Conservation (phyloP, 2,888 invertebrate genomes). For the Flabesymbios commensalis region DNA sequence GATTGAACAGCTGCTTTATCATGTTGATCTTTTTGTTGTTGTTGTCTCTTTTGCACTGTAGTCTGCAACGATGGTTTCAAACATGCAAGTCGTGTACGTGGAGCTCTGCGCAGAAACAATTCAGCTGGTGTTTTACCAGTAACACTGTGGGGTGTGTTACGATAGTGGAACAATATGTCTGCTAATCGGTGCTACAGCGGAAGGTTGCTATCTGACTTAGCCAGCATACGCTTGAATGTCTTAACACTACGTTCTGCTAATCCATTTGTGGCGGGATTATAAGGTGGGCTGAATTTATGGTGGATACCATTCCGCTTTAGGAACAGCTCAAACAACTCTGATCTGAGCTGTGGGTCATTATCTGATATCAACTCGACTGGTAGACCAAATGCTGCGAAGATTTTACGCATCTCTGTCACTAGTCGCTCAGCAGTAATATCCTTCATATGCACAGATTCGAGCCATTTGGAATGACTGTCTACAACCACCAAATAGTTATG, state of each 20-base stretch:
- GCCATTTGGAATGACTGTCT: background rate
- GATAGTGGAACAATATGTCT: background rate
- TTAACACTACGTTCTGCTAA: background rate
- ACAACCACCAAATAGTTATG: background rate
- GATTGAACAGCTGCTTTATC: too few species aligned
- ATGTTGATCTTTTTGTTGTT: too few species aligned
- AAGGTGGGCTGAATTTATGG: background rate
- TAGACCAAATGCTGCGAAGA: slow-evolving; percentile 1
- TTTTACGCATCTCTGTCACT: background rate
- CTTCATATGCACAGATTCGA: background rate
- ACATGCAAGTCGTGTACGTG: background rate
- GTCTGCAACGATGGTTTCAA: too few species aligned
- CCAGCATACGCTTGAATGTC: background rate
- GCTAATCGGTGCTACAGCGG: too few species aligned
- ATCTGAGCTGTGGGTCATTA: background rate
- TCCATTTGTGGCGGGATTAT: background rate
- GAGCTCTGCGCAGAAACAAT: background rate
- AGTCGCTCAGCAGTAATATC: background rate
- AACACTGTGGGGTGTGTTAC: background rate
- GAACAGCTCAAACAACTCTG: background rate
- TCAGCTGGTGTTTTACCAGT: background rate
- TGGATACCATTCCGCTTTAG: background rate
- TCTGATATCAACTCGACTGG: background rate
- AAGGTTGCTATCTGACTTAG: too few species aligned
- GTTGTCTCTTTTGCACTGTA: too few species aligned